Percentiles rank a stretch among this genome's conserved stretches.
Conservation (phyloP, 2,113 vertebrate species). For the Castor canadensis region DNA sequence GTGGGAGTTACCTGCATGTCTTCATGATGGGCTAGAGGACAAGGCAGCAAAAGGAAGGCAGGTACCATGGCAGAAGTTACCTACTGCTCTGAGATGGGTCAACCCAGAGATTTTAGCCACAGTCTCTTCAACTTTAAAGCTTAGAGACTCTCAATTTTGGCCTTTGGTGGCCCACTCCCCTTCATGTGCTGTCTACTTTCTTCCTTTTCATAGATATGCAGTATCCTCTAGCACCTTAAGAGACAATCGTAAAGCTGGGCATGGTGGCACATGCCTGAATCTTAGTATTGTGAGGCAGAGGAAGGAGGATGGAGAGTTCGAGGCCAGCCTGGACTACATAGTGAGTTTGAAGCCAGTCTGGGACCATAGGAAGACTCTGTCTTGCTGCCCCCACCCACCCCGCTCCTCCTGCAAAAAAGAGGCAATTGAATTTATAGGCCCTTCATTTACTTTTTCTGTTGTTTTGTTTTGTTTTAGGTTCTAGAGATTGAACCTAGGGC, state of each 20-base stretch:
- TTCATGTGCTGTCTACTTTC: background rate
- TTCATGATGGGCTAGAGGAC: background rate
- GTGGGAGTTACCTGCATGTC: background rate
- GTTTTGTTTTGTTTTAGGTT: background rate
- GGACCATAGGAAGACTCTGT: no score
- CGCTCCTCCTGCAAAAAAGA: no score
- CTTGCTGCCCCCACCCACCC: no score
- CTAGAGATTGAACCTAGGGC: background rate
- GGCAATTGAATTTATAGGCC: background rate
- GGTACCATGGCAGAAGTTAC: background rate
- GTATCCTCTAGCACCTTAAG: background rate
- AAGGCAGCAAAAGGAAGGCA: background rate
- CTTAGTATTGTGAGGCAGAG: no score
- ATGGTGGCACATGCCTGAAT: no score
- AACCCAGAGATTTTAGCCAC: background rate
- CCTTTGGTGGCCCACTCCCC: rapidly evolving
- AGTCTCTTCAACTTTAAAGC: background rate
- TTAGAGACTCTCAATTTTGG: background rate
- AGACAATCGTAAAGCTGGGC: no score
- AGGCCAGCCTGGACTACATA: no score
- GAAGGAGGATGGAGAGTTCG: no score
- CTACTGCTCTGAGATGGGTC: background rate
- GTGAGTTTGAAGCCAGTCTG: no score
- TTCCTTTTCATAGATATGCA: background rate
- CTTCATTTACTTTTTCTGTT: background rate